Evolutionary conservation across 1,140 invertebrate species (phyloP), one percentile per base, ranked within the genome.

Genomic region (Dendroctonus valens): DNA sequence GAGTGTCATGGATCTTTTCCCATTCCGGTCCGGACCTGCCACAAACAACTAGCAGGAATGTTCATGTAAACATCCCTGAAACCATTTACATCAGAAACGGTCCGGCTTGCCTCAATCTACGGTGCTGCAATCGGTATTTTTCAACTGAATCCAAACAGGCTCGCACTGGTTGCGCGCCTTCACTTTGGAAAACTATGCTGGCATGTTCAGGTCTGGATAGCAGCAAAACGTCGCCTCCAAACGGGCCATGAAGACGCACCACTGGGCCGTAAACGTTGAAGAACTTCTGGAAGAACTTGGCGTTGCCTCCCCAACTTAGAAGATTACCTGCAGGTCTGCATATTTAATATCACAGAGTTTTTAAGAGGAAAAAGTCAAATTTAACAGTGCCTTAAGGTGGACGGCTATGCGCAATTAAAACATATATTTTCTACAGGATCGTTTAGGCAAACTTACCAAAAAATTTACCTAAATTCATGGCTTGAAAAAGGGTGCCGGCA

Each of bases 211-310:
- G 85, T 15, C 85, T 81, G 68, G 79, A 82, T 14, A 84, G 78
- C 67, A 88, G 79, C 3, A 87, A 82, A 38, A 87, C 82, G 54
- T 87, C 83, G 5, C 81, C 80, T 0, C 83, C 81, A 41, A 87
- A 77, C 0, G 85, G 83, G 40, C 85, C 85, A 9, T 85, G 81
- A 14, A 87, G 78, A 53, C 85, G 78, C 5, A 87, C 86, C 6
- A 88, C 80, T 0, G 85, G 84, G 3, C 86, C 86, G 62, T 87
- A 87, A 68, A 85, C 79, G 54, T 87, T 81, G 63, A 87, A 85
- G 0, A 87, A 73, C 54, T 79, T 81, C 58, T 74, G 71, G 62
- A 77, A 76, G 40, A 77, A 69, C 38, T 65, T 55, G 58, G 71
- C 54, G 50, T 76, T 76, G 11, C 75, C 75, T 8, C 75, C 75